Percentiles rank a stretch among this genome's conserved stretches.
Conservation (phyloP, 2,888 invertebrate species). For the Dicranocentrus wangi region DNA sequence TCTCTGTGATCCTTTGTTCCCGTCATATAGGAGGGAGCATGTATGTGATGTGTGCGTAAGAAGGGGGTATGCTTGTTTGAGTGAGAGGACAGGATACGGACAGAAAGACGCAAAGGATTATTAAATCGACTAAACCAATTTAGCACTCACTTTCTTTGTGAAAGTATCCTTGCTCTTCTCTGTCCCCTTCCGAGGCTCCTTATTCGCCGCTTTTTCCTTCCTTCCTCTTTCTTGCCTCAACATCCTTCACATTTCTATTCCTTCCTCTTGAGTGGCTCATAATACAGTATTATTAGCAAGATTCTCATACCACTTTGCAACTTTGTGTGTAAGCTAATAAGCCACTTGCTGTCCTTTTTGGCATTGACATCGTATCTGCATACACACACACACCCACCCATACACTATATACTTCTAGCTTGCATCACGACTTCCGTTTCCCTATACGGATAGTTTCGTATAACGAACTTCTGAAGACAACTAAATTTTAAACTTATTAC, state of each 20-base stretch:
- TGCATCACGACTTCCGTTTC: not conserved
- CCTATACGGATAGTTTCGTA: not conserved
- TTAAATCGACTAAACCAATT: constrained; percentile 62
- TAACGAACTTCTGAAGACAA: constrained; percentile 2
- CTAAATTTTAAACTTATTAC: constrained; percentile 41
- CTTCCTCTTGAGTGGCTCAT: constrained; percentile 56
- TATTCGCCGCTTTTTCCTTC: constrained; percentile 27
- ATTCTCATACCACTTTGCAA: constrained; percentile 55
- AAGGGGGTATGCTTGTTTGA: constrained; percentile 8
- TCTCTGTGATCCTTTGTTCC: not conserved
- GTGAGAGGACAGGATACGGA: constrained; percentile 49
- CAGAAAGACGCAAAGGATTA: constrained; percentile 55
- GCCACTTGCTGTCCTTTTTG: constrained; percentile 55
- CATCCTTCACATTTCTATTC: constrained; percentile 59
- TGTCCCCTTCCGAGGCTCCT: constrained; percentile 1
- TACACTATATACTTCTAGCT: not conserved
- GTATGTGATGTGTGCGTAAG: not conserved
- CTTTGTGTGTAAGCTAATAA: constrained; percentile 56
- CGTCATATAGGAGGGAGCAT: not conserved
- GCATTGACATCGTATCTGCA: constrained; percentile 19
- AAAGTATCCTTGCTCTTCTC: constrained; percentile 50
- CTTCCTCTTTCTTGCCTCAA: constrained; percentile 45
- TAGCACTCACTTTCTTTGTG: constrained; percentile 59
- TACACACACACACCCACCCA: not conserved
- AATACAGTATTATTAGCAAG: constrained; percentile 56